phyloP scores from a whole-genome alignment of 2,797 vertebrate species.

The Hirundo rustica region DNA sequence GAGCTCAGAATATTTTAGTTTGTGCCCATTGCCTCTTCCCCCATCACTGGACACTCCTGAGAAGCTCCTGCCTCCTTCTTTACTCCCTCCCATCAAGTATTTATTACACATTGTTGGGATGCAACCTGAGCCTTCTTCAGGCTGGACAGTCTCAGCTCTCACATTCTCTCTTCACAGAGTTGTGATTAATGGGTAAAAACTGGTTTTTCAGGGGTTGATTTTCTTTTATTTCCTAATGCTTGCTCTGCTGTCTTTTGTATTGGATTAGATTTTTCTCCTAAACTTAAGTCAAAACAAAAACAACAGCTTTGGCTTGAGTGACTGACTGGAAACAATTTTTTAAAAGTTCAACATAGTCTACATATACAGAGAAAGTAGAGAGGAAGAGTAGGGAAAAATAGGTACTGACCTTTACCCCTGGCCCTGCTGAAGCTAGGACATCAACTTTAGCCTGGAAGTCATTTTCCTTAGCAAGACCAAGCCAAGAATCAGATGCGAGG shows the following conservation, averaged over 20 bases:
- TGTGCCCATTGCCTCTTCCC: background rate
- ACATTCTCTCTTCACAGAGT: background rate
- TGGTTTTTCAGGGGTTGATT: background rate
- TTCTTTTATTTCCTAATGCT: background rate
- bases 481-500: background rate
- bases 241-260: background rate
- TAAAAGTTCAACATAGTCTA: rapidly evolving
- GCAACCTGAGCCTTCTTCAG: background rate
- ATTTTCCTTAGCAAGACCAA: background rate
- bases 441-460: background rate
- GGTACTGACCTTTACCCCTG: background rate
- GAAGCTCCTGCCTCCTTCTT: background rate
- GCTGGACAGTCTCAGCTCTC: background rate
- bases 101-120: background rate
- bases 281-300: background rate
- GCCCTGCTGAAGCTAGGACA: background rate
- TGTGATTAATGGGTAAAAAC: background rate
- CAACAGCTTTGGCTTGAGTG: background rate
- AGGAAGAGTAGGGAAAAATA: background rate
- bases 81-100: background rate
- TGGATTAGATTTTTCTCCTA: background rate
- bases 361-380: background rate
- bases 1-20: background rate
- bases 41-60: background rate
- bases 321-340: background rate